A percentile compares a stretch with the other conserved stretches of the same genome.
Evolutionary conservation across 1,140 invertebrate species (phyloP).

Genomic region (Callitettix versicolor): DNA sequence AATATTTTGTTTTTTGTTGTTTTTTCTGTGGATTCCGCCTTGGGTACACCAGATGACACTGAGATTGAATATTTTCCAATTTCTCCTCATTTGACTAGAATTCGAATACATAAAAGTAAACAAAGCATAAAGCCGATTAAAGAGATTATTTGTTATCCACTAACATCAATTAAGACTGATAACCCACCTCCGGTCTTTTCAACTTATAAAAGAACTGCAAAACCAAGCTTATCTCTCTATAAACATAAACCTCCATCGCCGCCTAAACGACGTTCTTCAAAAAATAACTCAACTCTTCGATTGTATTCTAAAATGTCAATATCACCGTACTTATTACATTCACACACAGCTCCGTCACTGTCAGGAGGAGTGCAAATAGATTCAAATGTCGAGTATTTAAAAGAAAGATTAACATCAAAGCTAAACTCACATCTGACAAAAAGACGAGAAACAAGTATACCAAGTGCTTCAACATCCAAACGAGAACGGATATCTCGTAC

Average conservation of each 20-base stretch:
- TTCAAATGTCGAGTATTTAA: constrained; percentile 21
- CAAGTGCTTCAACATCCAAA: background rate
- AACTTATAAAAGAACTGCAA: constrained; percentile 39
- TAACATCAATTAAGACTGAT: constrained; percentile 33
- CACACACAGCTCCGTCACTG: constrained; percentile 25
- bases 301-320: constrained; percentile 45
- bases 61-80: constrained; percentile 73
- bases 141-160: constrained; percentile 48
- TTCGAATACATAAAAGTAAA: constrained; percentile 56
- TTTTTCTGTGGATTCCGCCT: background rate
- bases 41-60: constrained; percentile 27
- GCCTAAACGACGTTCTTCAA: constrained; percentile 58
- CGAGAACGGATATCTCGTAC: background rate
- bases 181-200: constrained; percentile 33
- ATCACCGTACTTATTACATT: constrained; percentile 19
- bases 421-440: constrained; percentile 1
- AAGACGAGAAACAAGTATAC: background rate
- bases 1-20: constrained; percentile 16
- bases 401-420: constrained; percentile 17
- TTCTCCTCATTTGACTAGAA: constrained; percentile 64
- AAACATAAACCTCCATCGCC: constrained; percentile 42
- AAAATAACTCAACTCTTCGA: constrained; percentile 54
- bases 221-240: constrained; percentile 34
- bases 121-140: constrained; percentile 22
- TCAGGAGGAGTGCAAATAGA: constrained; percentile 18